phyloP scores from a whole-genome alignment of 2,113 vertebrate genomes.

The human region GRCh38 chr4:144538001-144538500 shows the following conservation, averaged over 20 bases:
- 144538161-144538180: conserved; percentile 68
- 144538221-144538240: conserved; percentile 72
- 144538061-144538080: neutral
- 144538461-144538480: conserved; percentile 4
- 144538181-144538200: conserved; percentile 59
- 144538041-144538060: conserved; percentile 75
- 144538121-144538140: conserved; percentile 66
- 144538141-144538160: conserved; percentile 67
- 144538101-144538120: conserved; percentile 58
- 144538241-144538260: conserved; percentile 65
- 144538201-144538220: conserved; percentile 55
- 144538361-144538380: conserved; percentile 73
- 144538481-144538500: conserved; percentile 28
- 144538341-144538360: conserved; percentile 51
- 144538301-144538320: conserved; percentile 54
- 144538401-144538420: conserved; percentile 70
- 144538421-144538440: conserved; percentile 38
- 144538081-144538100: conserved; percentile 67
- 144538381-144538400: conserved; percentile 67
- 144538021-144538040: conserved; percentile 33
- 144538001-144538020: conserved; percentile 53
- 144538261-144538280: conserved; percentile 73
- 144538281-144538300: conserved; percentile 64
- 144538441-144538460: conserved; percentile 57
- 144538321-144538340: conserved; percentile 59